Percentiles rank a stretch among this genome's conserved stretches.
Evolutionary conservation across 1,140 invertebrate genomes (phyloP).

Genomic region (Cydia fagiglandana): DNA sequence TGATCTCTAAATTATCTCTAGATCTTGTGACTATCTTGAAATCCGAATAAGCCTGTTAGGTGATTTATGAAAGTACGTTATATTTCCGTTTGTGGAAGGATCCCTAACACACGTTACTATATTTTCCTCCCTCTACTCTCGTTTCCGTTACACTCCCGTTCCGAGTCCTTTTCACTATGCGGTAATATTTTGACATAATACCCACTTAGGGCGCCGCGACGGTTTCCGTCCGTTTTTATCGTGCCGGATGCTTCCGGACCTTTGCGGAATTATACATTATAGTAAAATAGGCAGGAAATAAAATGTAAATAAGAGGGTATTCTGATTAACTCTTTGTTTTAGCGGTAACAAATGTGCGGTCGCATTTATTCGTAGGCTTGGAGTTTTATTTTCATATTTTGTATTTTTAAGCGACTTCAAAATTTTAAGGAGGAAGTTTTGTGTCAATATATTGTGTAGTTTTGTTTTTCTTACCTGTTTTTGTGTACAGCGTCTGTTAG

Average conservation of each 20-base stretch:
- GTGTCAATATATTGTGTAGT: too few species aligned
- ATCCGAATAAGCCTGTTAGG: too few species aligned
- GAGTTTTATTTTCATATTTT: background rate
- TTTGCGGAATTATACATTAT: slow-evolving; percentile 10
- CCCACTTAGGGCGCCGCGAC: slow-evolving; percentile 6
- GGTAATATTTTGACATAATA: slow-evolving; percentile 23
- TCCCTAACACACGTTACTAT: background rate
- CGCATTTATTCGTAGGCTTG: background rate
- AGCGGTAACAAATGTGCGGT: background rate
- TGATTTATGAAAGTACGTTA: too few species aligned
- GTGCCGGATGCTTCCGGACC: background rate
- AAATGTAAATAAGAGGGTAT: slow-evolving; percentile 7
- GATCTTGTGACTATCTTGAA: too few species aligned
- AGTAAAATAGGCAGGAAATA: slow-evolving; percentile 16
- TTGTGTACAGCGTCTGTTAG: too few species aligned
- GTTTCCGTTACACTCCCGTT: background rate
- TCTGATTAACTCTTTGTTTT: background rate
- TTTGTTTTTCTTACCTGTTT: too few species aligned
- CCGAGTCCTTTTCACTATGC: slow-evolving; percentile 5
- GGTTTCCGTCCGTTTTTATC: slow-evolving; percentile 24
- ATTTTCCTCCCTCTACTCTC: background rate
- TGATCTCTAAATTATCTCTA: too few species aligned
- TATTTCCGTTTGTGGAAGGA: background rate
- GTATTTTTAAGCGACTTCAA: background rate
- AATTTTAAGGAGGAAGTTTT: too few species aligned